Conservation (phyloP, 2,888 invertebrate species). For the Archaeoteleia sp. region DNA sequence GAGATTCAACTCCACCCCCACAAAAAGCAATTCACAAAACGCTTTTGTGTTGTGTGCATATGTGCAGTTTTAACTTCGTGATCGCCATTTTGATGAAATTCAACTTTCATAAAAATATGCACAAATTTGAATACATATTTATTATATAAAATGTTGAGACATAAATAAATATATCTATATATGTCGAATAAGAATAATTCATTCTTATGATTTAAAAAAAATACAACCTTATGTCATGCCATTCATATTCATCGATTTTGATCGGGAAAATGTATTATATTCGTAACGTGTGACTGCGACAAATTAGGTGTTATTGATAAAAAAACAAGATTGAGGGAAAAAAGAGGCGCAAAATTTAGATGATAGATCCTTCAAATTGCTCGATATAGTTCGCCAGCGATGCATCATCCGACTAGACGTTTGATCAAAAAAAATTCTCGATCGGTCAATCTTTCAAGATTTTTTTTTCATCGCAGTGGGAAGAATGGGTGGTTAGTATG, state of each 20-base stretch:
- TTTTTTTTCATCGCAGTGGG: conserved; percentile 30
- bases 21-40: conserved; percentile 35
- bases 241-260: conserved; percentile 19
- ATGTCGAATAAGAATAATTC: conserved; percentile 1
- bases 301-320: conserved; percentile 46
- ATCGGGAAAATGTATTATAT: conserved; percentile 16
- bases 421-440: conserved; percentile 54
- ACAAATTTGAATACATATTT: conserved; percentile 5
- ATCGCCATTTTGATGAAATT: conserved; percentile 20
- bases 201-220: background rate
- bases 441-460: conserved; percentile 51
- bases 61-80: conserved; percentile 45
- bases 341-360: conserved; percentile 36
- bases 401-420: conserved; percentile 64
- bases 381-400: conserved; percentile 40
- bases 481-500: conserved; percentile 17
- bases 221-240: background rate
- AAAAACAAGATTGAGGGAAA: conserved; percentile 32
- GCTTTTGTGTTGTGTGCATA: conserved; percentile 48
- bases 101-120: conserved; percentile 1
- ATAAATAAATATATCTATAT: background rate
- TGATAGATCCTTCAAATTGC: conserved; percentile 48
- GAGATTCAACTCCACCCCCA: conserved; percentile 49
- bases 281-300: conserved; percentile 23
- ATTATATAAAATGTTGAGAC: conserved; percentile 1